Evolutionary conservation across 30 jellyfish, hydroid and myxozoan species (phyloP).

Genomic region (Cassiopea xamachana): DNA sequence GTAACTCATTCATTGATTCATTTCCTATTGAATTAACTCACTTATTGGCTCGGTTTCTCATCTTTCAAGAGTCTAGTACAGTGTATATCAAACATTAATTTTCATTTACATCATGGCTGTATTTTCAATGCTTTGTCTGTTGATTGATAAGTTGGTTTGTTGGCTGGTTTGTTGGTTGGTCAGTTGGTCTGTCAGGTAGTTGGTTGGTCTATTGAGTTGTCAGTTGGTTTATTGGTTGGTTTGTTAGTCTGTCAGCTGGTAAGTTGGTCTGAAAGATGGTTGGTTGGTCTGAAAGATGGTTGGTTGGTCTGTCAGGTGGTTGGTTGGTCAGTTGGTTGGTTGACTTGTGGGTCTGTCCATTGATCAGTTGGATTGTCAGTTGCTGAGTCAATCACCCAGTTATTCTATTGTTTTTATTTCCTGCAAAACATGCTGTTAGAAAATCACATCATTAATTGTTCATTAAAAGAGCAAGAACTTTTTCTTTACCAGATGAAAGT

Average conservation of each 20-base stretch:
- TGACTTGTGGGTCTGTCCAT: background rate
- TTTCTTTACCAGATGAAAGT: slow-evolving; percentile 48
- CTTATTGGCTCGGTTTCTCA: no score
- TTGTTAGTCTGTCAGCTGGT: background rate
- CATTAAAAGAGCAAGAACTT: no score
- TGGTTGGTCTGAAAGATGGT: background rate
- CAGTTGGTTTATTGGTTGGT: background rate
- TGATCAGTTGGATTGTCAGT: background rate
- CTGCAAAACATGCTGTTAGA: no score
- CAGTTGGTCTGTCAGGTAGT: background rate
- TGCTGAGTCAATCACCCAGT: background rate
- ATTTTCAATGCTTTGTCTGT: no score
- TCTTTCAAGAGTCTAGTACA: no score
- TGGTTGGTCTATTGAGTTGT: background rate
- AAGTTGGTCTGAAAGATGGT: background rate
- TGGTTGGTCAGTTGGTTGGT: background rate
- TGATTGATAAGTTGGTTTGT: no score
- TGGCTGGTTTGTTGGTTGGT: no score
- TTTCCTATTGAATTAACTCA: no score
- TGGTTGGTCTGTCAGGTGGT: background rate
- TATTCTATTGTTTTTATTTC: background rate
- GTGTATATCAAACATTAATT: no score
- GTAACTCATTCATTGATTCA: no score
- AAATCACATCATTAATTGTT: no score
- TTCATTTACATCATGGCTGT: no score